A percentile compares a stretch with the other conserved stretches of the same genome.
These are phyloP conservation scores for Eulithis testata DNA, from an alignment of 2,888 invertebrate genomes.

Conservation along the genomic window DNA sequence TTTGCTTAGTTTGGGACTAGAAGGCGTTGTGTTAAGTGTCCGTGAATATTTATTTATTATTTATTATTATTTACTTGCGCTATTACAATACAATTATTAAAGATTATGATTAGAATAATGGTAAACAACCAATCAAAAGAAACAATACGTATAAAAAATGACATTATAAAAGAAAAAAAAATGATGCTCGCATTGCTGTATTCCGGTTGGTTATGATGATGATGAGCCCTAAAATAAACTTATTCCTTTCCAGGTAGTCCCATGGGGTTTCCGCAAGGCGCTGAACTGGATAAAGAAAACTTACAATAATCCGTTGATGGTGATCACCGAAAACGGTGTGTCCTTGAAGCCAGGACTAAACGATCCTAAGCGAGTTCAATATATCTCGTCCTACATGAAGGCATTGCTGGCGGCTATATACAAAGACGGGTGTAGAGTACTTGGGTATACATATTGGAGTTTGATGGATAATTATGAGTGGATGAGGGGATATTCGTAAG, in stretches of 20 bases:
- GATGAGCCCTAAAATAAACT: too few species aligned
- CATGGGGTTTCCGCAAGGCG: conserved; percentile 86
- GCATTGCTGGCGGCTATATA: conserved; percentile 74
- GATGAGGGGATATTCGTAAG: conserved; percentile 88
- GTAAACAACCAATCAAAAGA: too few species aligned
- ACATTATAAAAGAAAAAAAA: too few species aligned
- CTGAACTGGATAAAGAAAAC: conserved; percentile 85
- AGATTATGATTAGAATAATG: too few species aligned
- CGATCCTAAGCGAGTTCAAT: conserved; percentile 79
- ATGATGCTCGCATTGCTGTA: too few species aligned
- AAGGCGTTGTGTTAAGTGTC: too few species aligned
- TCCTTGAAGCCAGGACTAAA: conserved; percentile 74
- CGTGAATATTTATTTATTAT: too few species aligned
- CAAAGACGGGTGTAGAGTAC: conserved; percentile 84
- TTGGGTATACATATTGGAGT: conserved; percentile 91
- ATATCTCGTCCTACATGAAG: conserved; percentile 78
- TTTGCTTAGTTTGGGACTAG: too few species aligned
- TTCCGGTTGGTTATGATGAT: too few species aligned
- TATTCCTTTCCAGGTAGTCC: conserved; percentile 78
- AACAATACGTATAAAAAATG: too few species aligned
- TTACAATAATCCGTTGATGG: conserved; percentile 84
- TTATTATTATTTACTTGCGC: too few species aligned
- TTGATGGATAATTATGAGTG: conserved; percentile 94
- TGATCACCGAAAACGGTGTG: conserved; percentile 87
- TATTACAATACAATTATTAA: too few species aligned